Base-by-base conservation (phyloP, 1,140 invertebrate species). In the Colletes latitarsis region DNA sequence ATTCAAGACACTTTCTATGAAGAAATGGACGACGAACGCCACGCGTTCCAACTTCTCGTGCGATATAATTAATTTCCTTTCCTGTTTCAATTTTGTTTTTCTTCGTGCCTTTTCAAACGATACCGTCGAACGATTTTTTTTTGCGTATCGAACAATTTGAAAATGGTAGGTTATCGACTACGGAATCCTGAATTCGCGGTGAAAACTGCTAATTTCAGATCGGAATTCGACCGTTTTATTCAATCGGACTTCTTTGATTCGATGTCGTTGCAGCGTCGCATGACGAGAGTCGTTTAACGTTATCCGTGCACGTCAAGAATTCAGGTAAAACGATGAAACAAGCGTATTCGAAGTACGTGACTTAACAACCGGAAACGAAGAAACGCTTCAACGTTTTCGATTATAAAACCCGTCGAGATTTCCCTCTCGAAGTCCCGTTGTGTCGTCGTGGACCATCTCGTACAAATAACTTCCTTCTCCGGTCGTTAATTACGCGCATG, bases 401-500 rank as follows among this genome's bases (percentile, higher is more conserved):
- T 63, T 52, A 73, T 30, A 53, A 62, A 60, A 46, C 19, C 41
- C 6, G 4, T 6, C 1, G 55, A 30, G 39, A 60, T 69, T 77
- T 84, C 70, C 64, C 55, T 66, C 60, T 77, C 21, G 46, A 39
- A 30, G 14, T 5, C 39, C 17, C 21, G 46, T 10, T 4, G 12
- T 10, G 19, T 1, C 15, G 14, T 46, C 19, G 49, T 39, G 62
- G 21, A 66, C 75, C 46, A 46, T 69, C 43, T 10, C 43, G 30
- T 39, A 55, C 39, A 57, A 85, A 85, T 58, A 55, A 60, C 83
- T 84, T 77, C 64, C 79, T 85, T 82, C 68, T 79, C 70, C 46
- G 46, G 41, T 60, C 57, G 70, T 58, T 84, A 88, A 89, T 89
- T 82, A 83, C 53, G 43, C 55, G 19, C 60, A 66, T 69, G 73